phyloP scores from a whole-genome alignment of 2,113 vertebrate species.

The Benitochromis conjunctus region DNA sequence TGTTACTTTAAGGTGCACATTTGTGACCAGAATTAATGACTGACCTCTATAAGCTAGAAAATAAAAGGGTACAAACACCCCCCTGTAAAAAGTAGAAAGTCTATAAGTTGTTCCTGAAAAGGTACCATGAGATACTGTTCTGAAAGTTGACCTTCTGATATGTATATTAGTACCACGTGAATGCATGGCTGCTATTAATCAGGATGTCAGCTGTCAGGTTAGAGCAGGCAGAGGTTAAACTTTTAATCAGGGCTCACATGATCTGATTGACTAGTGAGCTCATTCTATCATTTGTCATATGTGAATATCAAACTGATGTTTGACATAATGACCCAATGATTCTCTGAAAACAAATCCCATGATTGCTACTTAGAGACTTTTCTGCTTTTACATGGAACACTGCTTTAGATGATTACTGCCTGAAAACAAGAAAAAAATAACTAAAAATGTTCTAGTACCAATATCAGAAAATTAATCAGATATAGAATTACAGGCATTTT shows the following conservation, averaged over 20 bases:
- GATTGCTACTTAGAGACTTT: background rate
- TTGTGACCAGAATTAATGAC: background rate
- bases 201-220: background rate
- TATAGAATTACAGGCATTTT: background rate
- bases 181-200: background rate
- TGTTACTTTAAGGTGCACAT: background rate
- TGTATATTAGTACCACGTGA: background rate
- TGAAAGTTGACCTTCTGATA: background rate
- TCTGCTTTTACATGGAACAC: background rate
- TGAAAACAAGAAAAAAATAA: background rate
- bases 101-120: background rate
- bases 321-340: background rate
- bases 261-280: background rate
- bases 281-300: background rate
- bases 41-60: background rate
- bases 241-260: background rate
- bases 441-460: background rate
- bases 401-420: background rate
- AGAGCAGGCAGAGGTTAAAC: background rate
- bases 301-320: background rate
- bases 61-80: background rate
- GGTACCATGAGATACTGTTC: background rate
- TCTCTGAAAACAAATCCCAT: background rate
- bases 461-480: background rate
- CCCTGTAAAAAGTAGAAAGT: background rate